Evolutionary conservation across 2,888 invertebrate species (phyloP), one percentile per base, ranked within the genome.

Genomic region (Caenorhabditis afra): DNA sequence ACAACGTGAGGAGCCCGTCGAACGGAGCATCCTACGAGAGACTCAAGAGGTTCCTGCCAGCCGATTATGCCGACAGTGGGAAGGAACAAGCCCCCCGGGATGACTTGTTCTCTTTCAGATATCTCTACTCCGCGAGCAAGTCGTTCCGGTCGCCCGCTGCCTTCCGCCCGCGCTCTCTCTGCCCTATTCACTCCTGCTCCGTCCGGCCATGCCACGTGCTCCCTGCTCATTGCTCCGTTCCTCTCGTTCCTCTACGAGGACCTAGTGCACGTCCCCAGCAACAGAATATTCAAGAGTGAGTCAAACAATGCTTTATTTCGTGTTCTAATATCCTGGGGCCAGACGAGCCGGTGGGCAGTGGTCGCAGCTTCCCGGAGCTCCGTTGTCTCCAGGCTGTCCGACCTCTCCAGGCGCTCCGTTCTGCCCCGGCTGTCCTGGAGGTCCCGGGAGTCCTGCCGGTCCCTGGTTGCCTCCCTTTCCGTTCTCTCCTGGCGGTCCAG

Each of bases 181-280:
- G 74, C 57, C 8, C 73, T 88, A 7, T 84, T 87, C 57, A 83
- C 81, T 10, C 79, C 80, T 10, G 62, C 81, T 12, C 81, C 80
- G 14, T 61, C 66, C 11, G 64, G 71, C 11, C 87, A 89, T 67
- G 76, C 80, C 12, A 67, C 74, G 5, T 96, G 96, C 91, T 94
- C 95, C 0, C 92, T 96, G 18, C 95, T 96, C 94, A 93, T 89
- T 20, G 85, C 87, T 3, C 87, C 87, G 39, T 90, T 89, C 87
- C 77, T 90, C 2, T 86, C 89, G 16, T 90, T 90, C 67, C 49
- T 90, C 39, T 90, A 89, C 70, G 86, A 87, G 67, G 90, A 90
- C 67, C 50, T 89, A 52, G 89, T 92, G 92, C 81, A 93, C 94
- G 85, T 92, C 92, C 0, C 94, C 0, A 85, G 85, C 7, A 86